Evolutionary conservation across 2,113 vertebrate genomes (phyloP).

Genomic region (Mungos mungo): DNA sequence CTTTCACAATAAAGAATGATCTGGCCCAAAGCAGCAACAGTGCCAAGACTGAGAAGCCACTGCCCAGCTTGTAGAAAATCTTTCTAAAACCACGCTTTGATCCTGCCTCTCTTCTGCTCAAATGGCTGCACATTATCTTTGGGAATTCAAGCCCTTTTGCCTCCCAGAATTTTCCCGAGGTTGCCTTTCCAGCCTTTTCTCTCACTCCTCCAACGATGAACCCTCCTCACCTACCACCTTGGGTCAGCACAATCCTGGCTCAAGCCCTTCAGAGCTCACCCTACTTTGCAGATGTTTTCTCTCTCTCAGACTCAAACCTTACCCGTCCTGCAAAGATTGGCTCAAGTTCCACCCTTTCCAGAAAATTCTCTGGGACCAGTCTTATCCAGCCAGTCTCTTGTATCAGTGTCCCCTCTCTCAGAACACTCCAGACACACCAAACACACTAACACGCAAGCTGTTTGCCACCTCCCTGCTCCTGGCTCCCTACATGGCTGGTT

Average conservation of each 20-base stretch:
- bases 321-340: neutral
- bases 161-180: constrained; percentile 7
- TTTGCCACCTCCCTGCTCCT: neutral
- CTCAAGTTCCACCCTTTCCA: neutral
- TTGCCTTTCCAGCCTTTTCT: neutral
- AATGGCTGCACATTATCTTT: neutral
- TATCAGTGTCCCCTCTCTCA: neutral
- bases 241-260: neutral
- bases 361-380: neutral
- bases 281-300: neutral
- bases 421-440: too few species aligned
- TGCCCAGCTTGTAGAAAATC: neutral
- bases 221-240: neutral
- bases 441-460: neutral
- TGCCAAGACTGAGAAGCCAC: neutral
- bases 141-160: neutral
- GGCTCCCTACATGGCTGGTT: neutral
- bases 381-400: neutral
- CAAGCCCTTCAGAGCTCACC: neutral
- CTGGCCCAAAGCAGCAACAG: neutral
- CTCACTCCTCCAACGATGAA: neutral
- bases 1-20: neutral
- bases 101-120: neutral
- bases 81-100: neutral
- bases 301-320: neutral